Evolutionary conservation across 2,113 vertebrate genomes (phyloP), one percentile per base, ranked within the genome.

Genomic region (Cynopterus brachyotis): DNA sequence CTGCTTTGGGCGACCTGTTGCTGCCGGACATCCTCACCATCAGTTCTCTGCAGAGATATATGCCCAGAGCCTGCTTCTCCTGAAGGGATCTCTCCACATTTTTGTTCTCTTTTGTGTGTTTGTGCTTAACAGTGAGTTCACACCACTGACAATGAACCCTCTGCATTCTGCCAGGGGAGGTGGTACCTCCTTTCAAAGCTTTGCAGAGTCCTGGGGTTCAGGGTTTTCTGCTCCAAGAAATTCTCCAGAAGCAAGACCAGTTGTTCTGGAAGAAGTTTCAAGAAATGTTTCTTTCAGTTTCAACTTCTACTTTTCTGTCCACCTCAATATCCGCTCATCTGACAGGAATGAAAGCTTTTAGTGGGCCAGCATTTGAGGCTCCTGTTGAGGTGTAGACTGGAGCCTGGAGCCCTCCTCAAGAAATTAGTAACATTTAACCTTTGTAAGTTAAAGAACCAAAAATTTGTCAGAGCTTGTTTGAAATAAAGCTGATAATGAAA

Each of bases 61-160:
- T 12, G 59, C 59, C 59, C 10, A 30, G 4, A 28, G 26, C 99
- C 98, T 99, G 99, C 81, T 99, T 98, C 26, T 99, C 98, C 97
- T 98, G 97, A 45, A 99, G 99, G 94, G 99, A 99, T 83, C 97
- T 97, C 96, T 99, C 99, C 97, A 99, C 98, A 1, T 99, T 98
- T 94, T 60, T 28, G 9, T 99, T 99, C 0, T 99, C 99, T 32
- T 95, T 89, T 42, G 96, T 86, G 37, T 99, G 96, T 42, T 98
- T 99, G 73, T 99, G 99, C 95, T 99, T 99, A 78, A 99, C 97
- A 57, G 99, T 97, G 93, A 99, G 99, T 93, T 99, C 99, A 98
- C 99, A 99, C 99, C 99, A 99, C 70, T 99, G 99, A 98, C 99
- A 99, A 50, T 98, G 99, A 93, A 99, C 99, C 99, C 99, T 99